Percentiles rank a stretch among this genome's conserved stretches.
Evolutionary conservation across 2,888 invertebrate genomes (phyloP).

Genomic region (Torymus tubicola): DNA sequence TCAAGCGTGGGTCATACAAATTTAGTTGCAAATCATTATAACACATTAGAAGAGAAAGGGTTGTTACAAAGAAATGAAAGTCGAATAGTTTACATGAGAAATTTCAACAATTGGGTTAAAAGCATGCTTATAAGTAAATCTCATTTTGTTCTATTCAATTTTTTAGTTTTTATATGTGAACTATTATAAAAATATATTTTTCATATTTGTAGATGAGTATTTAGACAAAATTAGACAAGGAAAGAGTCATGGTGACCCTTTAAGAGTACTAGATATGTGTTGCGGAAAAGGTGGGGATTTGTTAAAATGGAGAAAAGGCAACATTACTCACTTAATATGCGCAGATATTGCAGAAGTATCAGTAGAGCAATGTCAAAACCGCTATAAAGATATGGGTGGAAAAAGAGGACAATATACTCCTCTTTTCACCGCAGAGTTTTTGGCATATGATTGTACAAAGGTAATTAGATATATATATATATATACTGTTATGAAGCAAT

Average conservation of each 20-base stretch:
- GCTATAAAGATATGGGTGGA: conserved; percentile 82
- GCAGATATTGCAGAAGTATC: conserved; percentile 96
- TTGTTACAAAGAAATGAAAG: conserved; percentile 89
- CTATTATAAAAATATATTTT: not conserved
- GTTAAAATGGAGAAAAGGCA: conserved; percentile 94
- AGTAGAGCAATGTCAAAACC: conserved; percentile 90
- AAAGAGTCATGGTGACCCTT: conserved; percentile 82
- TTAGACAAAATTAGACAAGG: conserved; percentile 81
- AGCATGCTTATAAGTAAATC: conserved; percentile 92
- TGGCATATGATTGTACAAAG: conserved; percentile 94
- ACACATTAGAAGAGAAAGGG: conserved; percentile 90
- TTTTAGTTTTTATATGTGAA: no score
- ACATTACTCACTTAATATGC: conserved; percentile 89
- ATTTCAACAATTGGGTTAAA: conserved; percentile 99
- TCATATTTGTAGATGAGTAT: conserved; percentile 76
- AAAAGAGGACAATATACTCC: conserved; percentile 51
- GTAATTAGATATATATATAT: conserved; percentile 69
- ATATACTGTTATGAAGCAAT: not conserved
- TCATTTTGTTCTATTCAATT: not conserved
- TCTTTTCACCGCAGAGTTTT: conserved; percentile 91
- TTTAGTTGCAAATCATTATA: conserved; percentile 95
- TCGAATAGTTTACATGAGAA: conserved; percentile 94
- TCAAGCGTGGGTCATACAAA: conserved; percentile 76
- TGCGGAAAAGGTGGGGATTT: conserved; percentile 99
- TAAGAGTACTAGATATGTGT: conserved; percentile 93